Base-by-base conservation (phyloP, 2,888 invertebrate genomes). In the Amiota communis region DNA sequence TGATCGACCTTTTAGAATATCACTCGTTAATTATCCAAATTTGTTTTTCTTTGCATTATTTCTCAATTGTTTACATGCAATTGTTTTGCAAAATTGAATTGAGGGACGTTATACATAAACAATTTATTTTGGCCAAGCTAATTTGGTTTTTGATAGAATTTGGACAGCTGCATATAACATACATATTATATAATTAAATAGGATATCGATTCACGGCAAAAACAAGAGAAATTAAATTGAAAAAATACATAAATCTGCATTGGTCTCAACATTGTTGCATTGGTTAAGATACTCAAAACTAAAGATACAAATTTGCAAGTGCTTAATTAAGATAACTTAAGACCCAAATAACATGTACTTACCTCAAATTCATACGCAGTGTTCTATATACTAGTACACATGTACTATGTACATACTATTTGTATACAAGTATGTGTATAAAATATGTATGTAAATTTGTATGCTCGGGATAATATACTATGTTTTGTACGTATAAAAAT, bases 281-380 rank as follows among this genome's bases (percentile, higher is more conserved):
- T 36, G 3, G 4, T 36, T 36, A 36, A 17, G 61, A 12, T 15
- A n/a, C 53, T 6, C 12, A 53, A 53, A n/a, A 53, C 53, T 53
- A n/a, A 4, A n/a, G n/a, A 12, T n/a, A 53, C 12, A 53, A 53
- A 4, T 53, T n/a, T n/a, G n/a, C 12, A 12, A n/a, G 12, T 74
- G 83, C 77, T 79, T 83, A 83, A 83, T 83, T 83, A 86, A 80
- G 85, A 82, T 72, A 78, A 76, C 77, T 77, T 81, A 82, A 85
- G 79, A 77, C 76, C 80, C 76, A 64, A 70, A 77, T 72, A 74
- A 67, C 75, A 47, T 71, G 63, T 46, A 46, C 13, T 8, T 59
- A 59, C 11, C 53, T 51, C 12, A 51, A 51, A 51, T n/a, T n/a
- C 59, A 59, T 17, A 57, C 36, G 36, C 6, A 6, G 6, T 36